Base-by-base conservation (phyloP, 2,113 vertebrate species). In the Salvator merianae region DNA sequence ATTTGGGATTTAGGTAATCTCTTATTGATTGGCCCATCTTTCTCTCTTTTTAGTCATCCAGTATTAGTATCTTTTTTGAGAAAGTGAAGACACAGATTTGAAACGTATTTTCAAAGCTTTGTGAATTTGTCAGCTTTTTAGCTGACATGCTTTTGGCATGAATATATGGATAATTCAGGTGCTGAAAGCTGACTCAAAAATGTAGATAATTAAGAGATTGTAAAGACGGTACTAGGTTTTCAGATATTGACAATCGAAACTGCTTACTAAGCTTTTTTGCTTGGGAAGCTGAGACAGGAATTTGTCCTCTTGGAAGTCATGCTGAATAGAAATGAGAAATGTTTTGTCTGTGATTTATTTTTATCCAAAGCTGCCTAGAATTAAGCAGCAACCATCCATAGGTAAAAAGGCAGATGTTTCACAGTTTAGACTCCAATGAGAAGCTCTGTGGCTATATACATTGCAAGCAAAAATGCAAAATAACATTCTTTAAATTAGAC, bases 141-240 rank as follows among this genome's bases (percentile, higher is more conserved):
- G 30, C 10, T 79, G 85, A 55, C 0, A 83, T 16, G 34, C 40
- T 32, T 65, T 79, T 66, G 74, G 5, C 7, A 1, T 81, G 43
- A 36, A 59, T 0, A 0, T 76, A 82, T 71, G 71, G 12, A 62
- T 70, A 72, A 88, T 80, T 88, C 62, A 32, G 9, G 43, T 0
- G 0, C 50, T 24, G n/a, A 68, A 0, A 0, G 0, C 9, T 47
- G 32, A 26, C 22, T 79, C 79, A 47, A 5, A 87, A 85, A 84
- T 38, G 47, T 4, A 55, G 63, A 55, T 82, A 36, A 66, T 77
- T 66, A 84, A 36, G 34, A 83, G 75, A 84, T 30, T 24, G 75
- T 26, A 78, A 79, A 20, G 7, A 78, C 83, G 36, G 2, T 73
- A 8, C 3, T 40, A 88, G 71, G 26, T 82, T 86, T 92, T 82